Evolutionary conservation across 2,888 invertebrate genomes (phyloP), one percentile per base, ranked within the genome.

Genomic region (Isoperla grammatica): DNA sequence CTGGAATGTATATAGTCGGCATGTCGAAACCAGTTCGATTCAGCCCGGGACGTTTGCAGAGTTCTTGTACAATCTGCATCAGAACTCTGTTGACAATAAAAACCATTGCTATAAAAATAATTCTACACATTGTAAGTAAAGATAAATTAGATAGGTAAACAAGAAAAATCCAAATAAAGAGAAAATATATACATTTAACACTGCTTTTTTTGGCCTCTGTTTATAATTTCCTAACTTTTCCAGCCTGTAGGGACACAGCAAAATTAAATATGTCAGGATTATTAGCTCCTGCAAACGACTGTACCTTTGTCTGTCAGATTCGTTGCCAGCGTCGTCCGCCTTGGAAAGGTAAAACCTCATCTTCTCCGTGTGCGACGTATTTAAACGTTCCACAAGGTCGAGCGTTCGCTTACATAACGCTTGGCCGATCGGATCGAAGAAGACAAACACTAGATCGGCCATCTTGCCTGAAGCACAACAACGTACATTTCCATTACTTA

Each of bases 401-500:
- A 81, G 67, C 0, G 81, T 81, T 57, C 81, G 67, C 65, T 79
- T 79, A 68, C 81, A 81, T 56, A 81, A 68, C 3, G 81, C 74
- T 70, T 81, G 81, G 19, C 81, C 81, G 70, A 81, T 81, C 0
- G 81, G 81, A 68, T 81, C 81, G 67, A 81, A 81, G 73, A 81
- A 81, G 12, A 81, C 79, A 69, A 81, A 79, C 56, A 81, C 77
- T 63, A 81, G 69, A 67, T 81, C 81, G 9, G 80, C 78, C 65
- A 75, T 68, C 35, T 71, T 70, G 13, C 72, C 71, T 70, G 61
- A 29, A 29, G n/a, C 22, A 49, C 48, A 15, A 6, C 29, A 29
- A 8, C n/a, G n/a, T n/a, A n/a, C n/a, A n/a, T n/a, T n/a, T n/a
- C n/a, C n/a, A n/a, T n/a, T n/a, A n/a, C n/a, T n/a, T n/a, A n/a